Evolutionary conservation across 1,140 invertebrate species (phyloP).

Genomic region (Stegodyphus dumicola): DNA sequence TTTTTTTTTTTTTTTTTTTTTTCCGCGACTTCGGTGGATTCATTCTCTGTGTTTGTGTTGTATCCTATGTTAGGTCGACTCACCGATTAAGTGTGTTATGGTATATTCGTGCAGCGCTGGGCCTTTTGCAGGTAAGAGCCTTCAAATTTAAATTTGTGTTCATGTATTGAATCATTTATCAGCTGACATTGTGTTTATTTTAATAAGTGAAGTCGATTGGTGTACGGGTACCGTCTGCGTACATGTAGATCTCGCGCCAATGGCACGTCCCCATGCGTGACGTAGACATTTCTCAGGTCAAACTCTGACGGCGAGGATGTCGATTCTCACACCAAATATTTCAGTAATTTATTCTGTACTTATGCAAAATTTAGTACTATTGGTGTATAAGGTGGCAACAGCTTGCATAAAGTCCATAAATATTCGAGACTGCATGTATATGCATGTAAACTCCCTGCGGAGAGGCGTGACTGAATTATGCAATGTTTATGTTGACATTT

Average conservation of each 20-base stretch:
- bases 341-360: neutral
- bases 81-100: slow-evolving; percentile 30
- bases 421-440: too few species aligned
- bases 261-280: slow-evolving; percentile 56
- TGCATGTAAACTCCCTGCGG: too few species aligned
- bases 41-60: slow-evolving; percentile 18
- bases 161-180: neutral
- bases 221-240: slow-evolving; percentile 53
- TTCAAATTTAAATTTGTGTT: neutral
- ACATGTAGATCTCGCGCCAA: slow-evolving; percentile 58
- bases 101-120: slow-evolving; percentile 45
- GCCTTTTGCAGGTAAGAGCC: slow-evolving; percentile 29
- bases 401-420: too few species aligned
- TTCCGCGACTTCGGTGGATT: neutral
- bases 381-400: too few species aligned
- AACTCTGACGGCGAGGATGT: slow-evolving; percentile 38
- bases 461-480: too few species aligned
- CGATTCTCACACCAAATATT: neutral
- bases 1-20: slow-evolving; percentile 43
- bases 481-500: neutral
- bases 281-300: slow-evolving; percentile 58
- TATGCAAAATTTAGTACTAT: too few species aligned
- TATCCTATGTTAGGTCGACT: neutral
- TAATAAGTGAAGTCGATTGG: slow-evolving; percentile 1
- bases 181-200: slow-evolving; percentile 12